Evolutionary conservation across 2,888 invertebrate species (phyloP).

Genomic region (Ypsolopha sequella): DNA sequence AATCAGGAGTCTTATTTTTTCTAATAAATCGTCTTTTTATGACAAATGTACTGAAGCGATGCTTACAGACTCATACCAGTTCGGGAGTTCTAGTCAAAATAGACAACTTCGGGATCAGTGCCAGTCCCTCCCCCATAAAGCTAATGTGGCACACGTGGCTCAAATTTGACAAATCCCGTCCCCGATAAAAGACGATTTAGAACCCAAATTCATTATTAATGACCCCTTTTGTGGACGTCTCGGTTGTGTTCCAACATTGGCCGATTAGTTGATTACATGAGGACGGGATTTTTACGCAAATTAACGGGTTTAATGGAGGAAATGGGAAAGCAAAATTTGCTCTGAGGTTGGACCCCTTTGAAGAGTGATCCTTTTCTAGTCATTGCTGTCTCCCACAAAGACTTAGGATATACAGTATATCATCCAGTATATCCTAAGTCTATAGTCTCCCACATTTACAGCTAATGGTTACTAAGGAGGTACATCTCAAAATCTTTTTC

Average conservation of each 20-base stretch:
- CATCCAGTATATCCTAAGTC: no score
- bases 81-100: background rate
- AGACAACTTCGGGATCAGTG: background rate
- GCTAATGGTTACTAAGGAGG: no score
- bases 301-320: constrained; percentile 4
- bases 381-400: no score
- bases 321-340: background rate
- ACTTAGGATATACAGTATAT: no score
- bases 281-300: constrained; percentile 34
- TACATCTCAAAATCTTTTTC: no score
- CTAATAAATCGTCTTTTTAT: no score
- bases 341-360: no score
- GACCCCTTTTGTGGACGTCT: constrained; percentile 29
- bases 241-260: constrained; percentile 32
- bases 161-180: constrained; percentile 50
- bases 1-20: no score
- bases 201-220: constrained; percentile 65
- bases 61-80: no score
- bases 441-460: no score
- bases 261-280: constrained; percentile 50
- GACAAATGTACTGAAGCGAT: no score
- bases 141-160: constrained; percentile 64
- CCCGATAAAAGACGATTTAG: constrained; percentile 61
- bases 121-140: constrained; percentile 38
- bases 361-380: no score